phyloP scores from a whole-genome alignment of 2,113 vertebrate genomes.

The Ranitomeya imitator region DNA sequence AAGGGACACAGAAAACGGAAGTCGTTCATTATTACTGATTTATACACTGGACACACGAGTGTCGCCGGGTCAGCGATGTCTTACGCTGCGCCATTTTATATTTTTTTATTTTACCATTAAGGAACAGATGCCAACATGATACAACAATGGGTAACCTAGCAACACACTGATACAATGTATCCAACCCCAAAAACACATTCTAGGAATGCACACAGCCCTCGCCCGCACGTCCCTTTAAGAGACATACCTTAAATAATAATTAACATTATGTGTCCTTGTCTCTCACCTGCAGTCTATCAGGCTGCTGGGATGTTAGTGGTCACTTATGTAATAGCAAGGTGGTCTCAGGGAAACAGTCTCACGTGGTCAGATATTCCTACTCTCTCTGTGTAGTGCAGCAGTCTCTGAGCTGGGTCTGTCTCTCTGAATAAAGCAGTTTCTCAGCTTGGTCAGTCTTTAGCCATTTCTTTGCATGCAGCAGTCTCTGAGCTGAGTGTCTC shows the following conservation, averaged over 20 bases:
- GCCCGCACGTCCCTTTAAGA: background rate
- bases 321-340: background rate
- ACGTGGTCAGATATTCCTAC: too few relatives aligned
- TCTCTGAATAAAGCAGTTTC: background rate
- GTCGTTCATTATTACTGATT: too few relatives aligned
- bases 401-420: too few relatives aligned
- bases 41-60: too few relatives aligned
- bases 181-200: background rate
- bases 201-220: too few relatives aligned
- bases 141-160: background rate
- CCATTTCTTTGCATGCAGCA: background rate
- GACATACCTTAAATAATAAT: background rate
- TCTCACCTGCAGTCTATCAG: constrained; percentile 1
- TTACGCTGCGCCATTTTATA: too few relatives aligned
- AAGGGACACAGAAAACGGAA: too few relatives aligned
- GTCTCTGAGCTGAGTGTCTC: background rate
- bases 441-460: background rate
- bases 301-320: background rate
- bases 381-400: too few relatives aligned
- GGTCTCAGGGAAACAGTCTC: background rate
- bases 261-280: background rate
- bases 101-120: background rate
- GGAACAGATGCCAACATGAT: background rate
- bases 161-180: background rate
- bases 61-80: too few relatives aligned